phyloP scores from a whole-genome alignment of 2,888 invertebrate species.

The Folsomia manolachei region DNA sequence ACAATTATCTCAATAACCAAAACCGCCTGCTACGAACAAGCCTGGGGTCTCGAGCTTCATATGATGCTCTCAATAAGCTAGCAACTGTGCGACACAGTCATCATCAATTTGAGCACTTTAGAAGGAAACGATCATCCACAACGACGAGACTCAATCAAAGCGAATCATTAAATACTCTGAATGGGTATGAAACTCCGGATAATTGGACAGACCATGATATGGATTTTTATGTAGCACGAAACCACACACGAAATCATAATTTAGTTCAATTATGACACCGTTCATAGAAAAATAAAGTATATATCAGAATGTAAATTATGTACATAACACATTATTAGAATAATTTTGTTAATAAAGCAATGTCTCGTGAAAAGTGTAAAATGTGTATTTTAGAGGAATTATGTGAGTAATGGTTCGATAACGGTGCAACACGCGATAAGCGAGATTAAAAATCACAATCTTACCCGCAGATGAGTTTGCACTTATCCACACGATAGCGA shows the following conservation, averaged over 20 bases:
- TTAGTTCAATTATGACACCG: slow-evolving; percentile 61
- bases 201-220: slow-evolving; percentile 95
- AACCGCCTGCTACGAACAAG: slow-evolving; percentile 45
- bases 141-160: slow-evolving; percentile 47
- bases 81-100: slow-evolving; percentile 33
- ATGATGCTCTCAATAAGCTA: slow-evolving; percentile 43
- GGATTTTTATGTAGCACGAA: slow-evolving; percentile 91
- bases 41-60: slow-evolving; percentile 45
- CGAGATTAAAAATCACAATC: no score
- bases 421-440: no score
- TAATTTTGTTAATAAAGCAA: background rate
- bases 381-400: background rate
- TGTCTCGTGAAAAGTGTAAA: background rate
- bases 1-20: slow-evolving; percentile 45
- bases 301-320: slow-evolving; percentile 6
- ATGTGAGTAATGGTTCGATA: no score
- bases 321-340: no score
- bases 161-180: slow-evolving; percentile 49
- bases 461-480: slow-evolving; percentile 77
- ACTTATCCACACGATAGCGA: slow-evolving; percentile 83
- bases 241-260: slow-evolving; percentile 68
- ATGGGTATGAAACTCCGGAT: slow-evolving; percentile 75
- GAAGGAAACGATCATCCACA: slow-evolving; percentile 36
- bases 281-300: slow-evolving; percentile 5
- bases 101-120: slow-evolving; percentile 27